phyloP scores from a whole-genome alignment of 2,113 vertebrate species.

The Lepus timidus region DNA sequence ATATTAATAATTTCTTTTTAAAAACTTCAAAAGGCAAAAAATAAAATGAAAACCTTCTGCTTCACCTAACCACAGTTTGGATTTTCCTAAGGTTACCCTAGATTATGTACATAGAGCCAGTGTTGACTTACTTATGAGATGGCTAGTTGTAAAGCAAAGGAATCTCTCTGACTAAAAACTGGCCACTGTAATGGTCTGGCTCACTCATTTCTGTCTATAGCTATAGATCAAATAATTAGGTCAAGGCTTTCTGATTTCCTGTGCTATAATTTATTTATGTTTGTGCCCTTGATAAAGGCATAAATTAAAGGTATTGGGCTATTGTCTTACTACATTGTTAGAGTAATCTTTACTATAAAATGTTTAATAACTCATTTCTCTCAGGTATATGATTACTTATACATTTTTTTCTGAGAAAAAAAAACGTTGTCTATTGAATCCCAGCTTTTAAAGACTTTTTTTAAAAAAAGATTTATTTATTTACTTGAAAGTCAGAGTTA shows the following conservation, averaged over 20 bases:
- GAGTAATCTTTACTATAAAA: neutral
- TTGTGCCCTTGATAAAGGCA: neutral
- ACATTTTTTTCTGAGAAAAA: conserved; percentile 40
- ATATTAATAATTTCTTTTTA: no score
- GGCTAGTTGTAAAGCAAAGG: neutral
- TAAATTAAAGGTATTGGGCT: neutral
- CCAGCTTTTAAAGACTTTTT: neutral
- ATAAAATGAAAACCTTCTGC: neutral
- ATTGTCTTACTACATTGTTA: neutral
- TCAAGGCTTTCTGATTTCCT: neutral
- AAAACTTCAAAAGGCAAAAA: neutral
- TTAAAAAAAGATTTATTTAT: no score
- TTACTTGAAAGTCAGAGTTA: no score
- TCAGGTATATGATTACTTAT: neutral
- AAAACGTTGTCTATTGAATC: neutral
- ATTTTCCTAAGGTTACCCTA: neutral
- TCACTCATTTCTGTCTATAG: neutral
- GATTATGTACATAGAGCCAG: neutral
- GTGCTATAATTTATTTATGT: neutral
- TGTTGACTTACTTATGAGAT: neutral
- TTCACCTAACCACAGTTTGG: neutral
- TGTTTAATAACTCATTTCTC: neutral
- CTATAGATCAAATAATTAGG: neutral
- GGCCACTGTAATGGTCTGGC: neutral
- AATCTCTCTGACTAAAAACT: neutral